Evolutionary conservation across 2,797 vertebrate species (phyloP), one percentile per base, ranked within the genome.

Genomic region (Monodelphis domestica): DNA sequence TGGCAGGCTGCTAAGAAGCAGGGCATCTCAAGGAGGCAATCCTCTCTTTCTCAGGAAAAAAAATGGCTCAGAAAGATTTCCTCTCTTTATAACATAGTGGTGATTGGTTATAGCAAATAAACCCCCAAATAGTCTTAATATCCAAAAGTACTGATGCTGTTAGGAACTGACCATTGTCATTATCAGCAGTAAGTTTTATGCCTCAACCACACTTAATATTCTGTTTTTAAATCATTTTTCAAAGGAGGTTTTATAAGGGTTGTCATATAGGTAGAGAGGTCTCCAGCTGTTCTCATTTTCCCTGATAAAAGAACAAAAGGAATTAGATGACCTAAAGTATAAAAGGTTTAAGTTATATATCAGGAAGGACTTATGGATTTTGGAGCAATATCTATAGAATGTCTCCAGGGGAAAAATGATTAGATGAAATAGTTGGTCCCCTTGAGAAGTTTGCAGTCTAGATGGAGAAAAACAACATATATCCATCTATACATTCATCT

Each of bases 21-120:
- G 90, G 92, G n/a, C 97, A 97, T 97, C 93, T 97, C 90, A 97
- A 97, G 96, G 96, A 93, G 95, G 96, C 95, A 92, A 97, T 97
- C 91, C 78, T 95, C 53, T 93, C 93, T 93, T 97, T 90, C 51
- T 92, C 95, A 88, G 96, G 88, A 98, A 96, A 97, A 56, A 97
- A 94, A 89, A 97, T 92, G 54, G 90, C 45, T 97, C 2, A 88
- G 70, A 57, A 29, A 89, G 97, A 96, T 97, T 97, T 97, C 97
- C 97, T 92, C 90, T 95, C 21, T 96, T 98, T 96, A 95, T 93
- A 95, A 92, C 91, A 89, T 95, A 97, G 90, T 87, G 95, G 95
- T 94, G n/a, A 92, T 95, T 91, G 92, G 87, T 92, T 97, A 95
- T 0, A 89, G 92, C 94, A 94, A 95, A 96, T 94, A 95, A 96